Evolutionary conservation across 2,113 vertebrate species (phyloP).

Genomic region (Glareola pratincola): DNA sequence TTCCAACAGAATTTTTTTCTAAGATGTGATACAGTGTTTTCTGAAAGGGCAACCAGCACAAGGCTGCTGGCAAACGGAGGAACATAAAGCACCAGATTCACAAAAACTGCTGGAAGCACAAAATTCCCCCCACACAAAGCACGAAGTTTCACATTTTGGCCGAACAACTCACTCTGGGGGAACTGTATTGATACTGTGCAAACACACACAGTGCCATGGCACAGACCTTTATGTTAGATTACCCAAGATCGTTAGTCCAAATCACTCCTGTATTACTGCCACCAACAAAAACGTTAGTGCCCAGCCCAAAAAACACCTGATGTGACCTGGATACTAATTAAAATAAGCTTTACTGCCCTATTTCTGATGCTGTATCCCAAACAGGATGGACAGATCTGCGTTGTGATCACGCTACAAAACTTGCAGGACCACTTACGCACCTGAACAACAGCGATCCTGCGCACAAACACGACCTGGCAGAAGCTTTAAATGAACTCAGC

Average conservation of each 20-base stretch:
- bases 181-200: neutral
- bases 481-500: neutral
- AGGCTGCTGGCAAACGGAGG: neutral
- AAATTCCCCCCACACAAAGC: accelerated
- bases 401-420: neutral
- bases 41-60: neutral
- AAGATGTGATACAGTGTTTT: neutral
- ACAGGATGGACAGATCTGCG: neutral
- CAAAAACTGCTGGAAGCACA: neutral
- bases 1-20: neutral
- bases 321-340: neutral
- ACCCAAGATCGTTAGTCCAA: accelerated
- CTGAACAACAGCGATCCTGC: neutral
- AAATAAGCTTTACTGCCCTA: neutral
- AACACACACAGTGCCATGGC: accelerated
- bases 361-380: neutral
- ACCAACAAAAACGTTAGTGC: neutral
- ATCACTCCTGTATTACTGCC: neutral
- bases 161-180: neutral
- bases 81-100: neutral
- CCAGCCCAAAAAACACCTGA: neutral
- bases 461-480: neutral
- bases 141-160: neutral
- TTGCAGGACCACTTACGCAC: neutral
- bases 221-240: neutral